Base-by-base conservation (phyloP, 2,888 invertebrate genomes). In the Unio pictorum region DNA sequence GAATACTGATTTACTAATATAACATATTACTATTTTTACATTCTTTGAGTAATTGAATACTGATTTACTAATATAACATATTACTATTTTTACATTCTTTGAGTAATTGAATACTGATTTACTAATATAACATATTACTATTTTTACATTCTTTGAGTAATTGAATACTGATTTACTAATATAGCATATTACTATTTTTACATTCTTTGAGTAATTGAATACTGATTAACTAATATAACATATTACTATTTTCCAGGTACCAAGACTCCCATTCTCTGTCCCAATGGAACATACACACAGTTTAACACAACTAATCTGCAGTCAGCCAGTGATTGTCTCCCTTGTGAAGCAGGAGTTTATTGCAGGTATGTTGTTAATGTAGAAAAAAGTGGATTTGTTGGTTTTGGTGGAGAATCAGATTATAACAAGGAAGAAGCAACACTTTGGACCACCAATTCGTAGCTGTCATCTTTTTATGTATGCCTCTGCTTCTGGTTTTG, bases 211-310 rank as follows among this genome's bases (percentile, higher is more conserved):
- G 23, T 34, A 34, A 34, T 34, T 15, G 45, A 45, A 28, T 64
- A 23, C 28, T 8, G 8, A 55, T 61, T 26, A 55, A n/a, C 45
- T 30, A 58, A 34, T 55, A 18, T 17, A 30, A 17, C 3, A 26
- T 34, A n/a, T 28, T 55, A 55, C 61, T 66, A 28, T 59, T 34
- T 69, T 68, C 20, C 73, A 86, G 87, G 86, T 54, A 84, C 87
- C 54, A 63, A 74, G 4, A 70, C 81, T 65, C 88, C 88, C 0
- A 71, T 67, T 0, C 74, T 79, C 5, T 89, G 89, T 79, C 82
- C 81, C 0, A 84, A 88, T 71, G 89, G 89, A 28, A 88, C 89
- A 1, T 87, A 82, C 77, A 89, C 89, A 3, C 73, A 75, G 23
- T 80, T 82, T 70, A 85, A 85, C 74, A 84, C 83, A 60, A 84